Base-by-base conservation (phyloP, 2,797 vertebrate species). In the Fundulus diaphanus region DNA sequence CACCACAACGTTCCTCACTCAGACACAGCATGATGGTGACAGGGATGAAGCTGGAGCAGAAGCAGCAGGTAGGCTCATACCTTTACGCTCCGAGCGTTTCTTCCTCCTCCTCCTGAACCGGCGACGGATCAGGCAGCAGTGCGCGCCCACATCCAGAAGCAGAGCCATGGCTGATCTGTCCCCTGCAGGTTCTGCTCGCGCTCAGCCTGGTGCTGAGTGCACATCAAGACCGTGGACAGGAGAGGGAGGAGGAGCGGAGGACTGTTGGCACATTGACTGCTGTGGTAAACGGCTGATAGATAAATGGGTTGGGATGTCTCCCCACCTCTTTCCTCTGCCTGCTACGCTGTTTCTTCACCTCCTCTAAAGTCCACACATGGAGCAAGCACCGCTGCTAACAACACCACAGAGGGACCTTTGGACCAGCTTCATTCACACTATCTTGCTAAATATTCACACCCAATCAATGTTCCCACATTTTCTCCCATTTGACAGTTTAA, bases 11-110 rank as follows among this genome's bases (percentile, higher is more conserved):
- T 42, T 42, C 40, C 40, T 42, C 40, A 42, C 40, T 11, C 7
- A 42, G 40, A 42, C 40, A 42, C n/a, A n/a, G n/a, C n/a, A n/a
- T n/a, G n/a, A n/a, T n/a, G n/a, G n/a, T n/a, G n/a, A n/a, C n/a
- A n/a, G n/a, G n/a, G n/a, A n/a, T n/a, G n/a, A n/a, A n/a, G n/a
- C n/a, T 7, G 56, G 12, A 29, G 8, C 0, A 27, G 68, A 65
- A 48, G 42, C 76, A 73, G 78, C 33, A 79, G 56, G 73, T 46
- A 5, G 16, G 2, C 15, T 71, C 44, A 52, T 94, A 96, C 96
- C 96, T 96, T 89, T 96, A 78, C 88, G 92, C 61, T 96, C 92
- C 0, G 92, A 96, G 46, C 91, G 87, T 70, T 93, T 96, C 77
- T 85, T 95, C 76, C 95, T 92, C 85, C 96, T 94, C 86, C 95